Percentiles rank a stretch among this genome's conserved stretches.
These are phyloP conservation scores for Muschampia plurimacula DNA, from an alignment of 2,888 invertebrate genomes.

Conservation along the genomic window DNA sequence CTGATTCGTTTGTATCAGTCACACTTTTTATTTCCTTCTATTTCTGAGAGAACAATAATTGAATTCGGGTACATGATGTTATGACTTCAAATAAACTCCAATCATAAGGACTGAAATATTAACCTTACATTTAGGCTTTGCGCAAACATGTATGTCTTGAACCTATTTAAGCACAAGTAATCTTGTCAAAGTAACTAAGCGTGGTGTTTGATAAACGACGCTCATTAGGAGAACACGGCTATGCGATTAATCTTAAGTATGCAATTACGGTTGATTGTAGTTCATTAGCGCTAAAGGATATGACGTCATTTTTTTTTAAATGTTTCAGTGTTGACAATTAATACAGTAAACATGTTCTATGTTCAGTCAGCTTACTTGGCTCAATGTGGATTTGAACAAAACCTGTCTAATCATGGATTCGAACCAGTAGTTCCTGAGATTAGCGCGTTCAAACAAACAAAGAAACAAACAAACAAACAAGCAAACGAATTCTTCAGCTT, in stretches of 20 bases:
- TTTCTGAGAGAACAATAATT: no score
- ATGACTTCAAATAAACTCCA: no score
- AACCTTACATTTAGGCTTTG: not conserved
- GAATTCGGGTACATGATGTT: no score
- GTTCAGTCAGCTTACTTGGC: not conserved
- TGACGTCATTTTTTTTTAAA: not conserved
- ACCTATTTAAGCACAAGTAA: not conserved
- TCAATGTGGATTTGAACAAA: no score
- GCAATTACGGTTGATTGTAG: conserved; percentile 9
- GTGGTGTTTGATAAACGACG: conserved; percentile 6
- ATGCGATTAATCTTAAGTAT: conserved; percentile 19
- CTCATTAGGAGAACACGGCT: conserved; percentile 12
- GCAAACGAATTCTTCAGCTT: not conserved
- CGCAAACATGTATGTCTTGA: not conserved
- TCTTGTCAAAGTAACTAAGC: conserved; percentile 5
- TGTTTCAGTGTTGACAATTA: conserved; percentile 2
- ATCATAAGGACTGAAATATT: not conserved
- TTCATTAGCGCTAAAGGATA: conserved; percentile 2
- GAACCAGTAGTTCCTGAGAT: no score
- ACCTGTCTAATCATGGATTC: no score
- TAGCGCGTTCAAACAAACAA: no score
- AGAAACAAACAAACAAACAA: no score
- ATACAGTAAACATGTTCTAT: not conserved
- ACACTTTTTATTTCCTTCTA: no score
- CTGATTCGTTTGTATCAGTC: no score